Evolutionary conservation across 1,140 invertebrate species (phyloP).

Genomic region (Plodia interpunctella): DNA sequence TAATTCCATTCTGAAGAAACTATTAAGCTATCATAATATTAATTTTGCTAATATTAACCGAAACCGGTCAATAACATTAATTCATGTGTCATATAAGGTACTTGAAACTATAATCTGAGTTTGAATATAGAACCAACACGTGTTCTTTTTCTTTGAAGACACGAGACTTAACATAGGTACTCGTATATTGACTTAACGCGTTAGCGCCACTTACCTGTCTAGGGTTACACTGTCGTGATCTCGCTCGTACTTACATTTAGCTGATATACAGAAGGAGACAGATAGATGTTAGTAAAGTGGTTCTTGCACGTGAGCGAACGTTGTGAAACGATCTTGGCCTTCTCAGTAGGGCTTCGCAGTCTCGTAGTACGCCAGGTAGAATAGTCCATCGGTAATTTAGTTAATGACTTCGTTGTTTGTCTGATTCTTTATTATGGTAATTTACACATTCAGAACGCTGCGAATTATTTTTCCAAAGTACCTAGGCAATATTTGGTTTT

Average conservation of each 20-base stretch:
- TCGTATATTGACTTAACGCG: neutral
- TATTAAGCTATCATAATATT: no score
- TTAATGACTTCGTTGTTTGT: neutral
- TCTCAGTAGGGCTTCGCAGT: constrained; percentile 30
- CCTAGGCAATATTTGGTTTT: no score
- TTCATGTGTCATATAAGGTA: neutral
- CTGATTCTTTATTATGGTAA: neutral
- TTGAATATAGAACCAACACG: neutral
- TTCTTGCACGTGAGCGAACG: constrained; percentile 6
- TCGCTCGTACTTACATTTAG: neutral
- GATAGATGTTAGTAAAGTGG: constrained; percentile 1
- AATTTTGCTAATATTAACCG: no score
- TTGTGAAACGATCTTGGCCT: constrained; percentile 31
- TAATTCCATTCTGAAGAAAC: no score
- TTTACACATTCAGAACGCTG: no score
- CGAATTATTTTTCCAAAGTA: no score
- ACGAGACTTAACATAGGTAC: constrained; percentile 1
- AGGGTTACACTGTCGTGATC: neutral
- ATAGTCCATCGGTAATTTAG: constrained; percentile 1
- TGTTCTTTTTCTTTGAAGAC: neutral
- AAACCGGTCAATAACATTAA: no score
- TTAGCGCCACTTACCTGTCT: neutral
- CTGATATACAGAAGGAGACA: neutral
- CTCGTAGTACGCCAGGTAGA: constrained; percentile 1
- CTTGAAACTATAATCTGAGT: neutral